phyloP scores from a whole-genome alignment of 2,888 invertebrate genomes.

The Microctonus hyperodae region DNA sequence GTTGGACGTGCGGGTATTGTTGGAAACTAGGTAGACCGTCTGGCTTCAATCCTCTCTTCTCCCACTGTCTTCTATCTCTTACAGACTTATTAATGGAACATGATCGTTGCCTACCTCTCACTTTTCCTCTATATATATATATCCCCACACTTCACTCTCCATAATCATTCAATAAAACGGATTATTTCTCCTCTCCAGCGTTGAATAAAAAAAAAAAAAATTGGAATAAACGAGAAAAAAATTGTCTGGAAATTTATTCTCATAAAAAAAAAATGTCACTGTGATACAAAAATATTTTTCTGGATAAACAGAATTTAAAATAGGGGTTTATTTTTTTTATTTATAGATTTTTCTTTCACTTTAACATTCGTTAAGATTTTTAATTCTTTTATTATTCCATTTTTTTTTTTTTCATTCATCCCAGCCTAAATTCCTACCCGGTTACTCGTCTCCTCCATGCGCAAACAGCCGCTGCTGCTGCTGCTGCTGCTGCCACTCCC shows the following conservation, averaged over 20 bases:
- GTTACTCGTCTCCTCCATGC: background rate
- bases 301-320: constrained; percentile 6
- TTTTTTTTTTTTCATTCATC: background rate
- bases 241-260: constrained; percentile 1
- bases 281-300: background rate
- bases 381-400: background rate
- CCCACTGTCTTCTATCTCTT: constrained; percentile 17
- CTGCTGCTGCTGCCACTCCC: background rate
- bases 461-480: too few relatives aligned
- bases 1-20: constrained; percentile 33
- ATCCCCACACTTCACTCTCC: constrained; percentile 25
- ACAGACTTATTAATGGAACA: constrained; percentile 33
- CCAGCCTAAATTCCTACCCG: background rate
- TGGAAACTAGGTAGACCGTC: constrained; percentile 36
- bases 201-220: constrained; percentile 7
- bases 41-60: constrained; percentile 31
- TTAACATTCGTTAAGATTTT: background rate
- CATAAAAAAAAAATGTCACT: constrained; percentile 9
- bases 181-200: constrained; percentile 27
- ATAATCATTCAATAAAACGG: constrained; percentile 35
- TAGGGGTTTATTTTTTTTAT: background rate
- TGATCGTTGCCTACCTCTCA: constrained; percentile 20
- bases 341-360: background rate
- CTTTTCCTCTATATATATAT: background rate
- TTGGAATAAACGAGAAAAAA: background rate